phyloP scores from a whole-genome alignment of 2,888 invertebrate species.

The Athripsodes cinereus region DNA sequence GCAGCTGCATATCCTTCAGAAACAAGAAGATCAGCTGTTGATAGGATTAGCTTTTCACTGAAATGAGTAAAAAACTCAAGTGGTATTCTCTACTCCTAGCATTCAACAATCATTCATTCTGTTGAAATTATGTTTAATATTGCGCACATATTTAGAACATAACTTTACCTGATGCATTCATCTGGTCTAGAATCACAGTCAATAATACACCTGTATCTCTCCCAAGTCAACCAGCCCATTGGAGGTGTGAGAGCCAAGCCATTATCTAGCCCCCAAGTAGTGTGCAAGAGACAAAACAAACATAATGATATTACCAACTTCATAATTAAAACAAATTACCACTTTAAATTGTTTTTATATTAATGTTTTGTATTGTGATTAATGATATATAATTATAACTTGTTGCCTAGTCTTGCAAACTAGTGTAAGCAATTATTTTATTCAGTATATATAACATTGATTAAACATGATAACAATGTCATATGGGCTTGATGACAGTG shows the following conservation, averaged over 20 bases:
- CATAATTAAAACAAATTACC: not conserved
- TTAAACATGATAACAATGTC: too few species aligned
- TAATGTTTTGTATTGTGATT: too few species aligned
- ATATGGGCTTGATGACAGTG: too few species aligned
- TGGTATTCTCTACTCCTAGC: too few species aligned
- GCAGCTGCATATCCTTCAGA: conserved; percentile 53
- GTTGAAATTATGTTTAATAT: too few species aligned
- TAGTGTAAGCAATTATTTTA: too few species aligned
- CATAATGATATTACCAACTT: conserved; percentile 4
- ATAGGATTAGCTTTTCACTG: conserved; percentile 50
- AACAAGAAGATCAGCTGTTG: conserved; percentile 50
- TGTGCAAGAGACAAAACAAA: conserved; percentile 2
- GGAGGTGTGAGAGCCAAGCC: conserved; percentile 62
- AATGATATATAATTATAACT: too few species aligned
- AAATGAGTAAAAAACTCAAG: conserved; percentile 27
- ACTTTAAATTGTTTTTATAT: too few species aligned
- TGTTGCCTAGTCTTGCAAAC: too few species aligned
- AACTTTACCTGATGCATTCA: conserved; percentile 58
- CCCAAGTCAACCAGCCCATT: conserved; percentile 71
- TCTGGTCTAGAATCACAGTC: conserved; percentile 58
- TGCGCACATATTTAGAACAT: too few species aligned
- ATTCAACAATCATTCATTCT: too few species aligned
- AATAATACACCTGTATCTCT: conserved; percentile 57
- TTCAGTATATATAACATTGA: too few species aligned
- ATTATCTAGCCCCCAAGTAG: conserved; percentile 44